Conservation (phyloP, 1,140 invertebrate species). For the Atta cephalotes region DNA sequence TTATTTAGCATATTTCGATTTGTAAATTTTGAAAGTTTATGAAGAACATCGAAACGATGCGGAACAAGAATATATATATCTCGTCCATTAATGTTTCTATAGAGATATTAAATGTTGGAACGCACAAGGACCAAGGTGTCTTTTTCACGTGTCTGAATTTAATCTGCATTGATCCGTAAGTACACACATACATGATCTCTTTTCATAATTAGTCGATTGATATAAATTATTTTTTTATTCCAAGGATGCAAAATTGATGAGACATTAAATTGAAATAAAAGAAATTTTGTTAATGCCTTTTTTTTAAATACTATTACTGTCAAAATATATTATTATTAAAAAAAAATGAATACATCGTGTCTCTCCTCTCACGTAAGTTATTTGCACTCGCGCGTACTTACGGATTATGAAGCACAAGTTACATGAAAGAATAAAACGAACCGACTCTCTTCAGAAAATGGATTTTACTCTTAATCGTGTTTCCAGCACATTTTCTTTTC, state of each 20-base stretch:
- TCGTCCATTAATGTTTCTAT: slow-evolving; percentile 10
- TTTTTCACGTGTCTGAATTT: slow-evolving; percentile 5
- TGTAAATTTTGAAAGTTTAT: not conserved
- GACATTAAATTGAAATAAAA: not conserved
- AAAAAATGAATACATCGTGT: not conserved
- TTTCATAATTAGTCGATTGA: slow-evolving; percentile 1
- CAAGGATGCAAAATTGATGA: not conserved
- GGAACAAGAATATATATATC: slow-evolving; percentile 8
- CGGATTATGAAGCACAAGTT: not conserved
- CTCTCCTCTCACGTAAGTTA: not conserved
- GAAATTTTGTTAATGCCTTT: not conserved
- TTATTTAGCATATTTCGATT: slow-evolving; percentile 7
- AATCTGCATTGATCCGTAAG: slow-evolving; percentile 38
- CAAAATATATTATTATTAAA: slow-evolving; percentile 14
- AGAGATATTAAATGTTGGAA: slow-evolving; percentile 31
- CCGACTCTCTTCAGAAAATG: not conserved
- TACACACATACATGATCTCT: not conserved
- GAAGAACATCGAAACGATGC: slow-evolving; percentile 5
- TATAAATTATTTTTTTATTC: slow-evolving; percentile 17
- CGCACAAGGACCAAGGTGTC: not conserved
- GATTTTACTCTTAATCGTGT: not conserved
- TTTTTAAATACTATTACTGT: not conserved
- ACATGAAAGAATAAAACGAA: not conserved
- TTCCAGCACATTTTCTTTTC: slow-evolving; percentile 2
- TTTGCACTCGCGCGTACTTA: not conserved